Base-by-base conservation (phyloP, 2,888 invertebrate species). In the Agrenia bidenticulata region DNA sequence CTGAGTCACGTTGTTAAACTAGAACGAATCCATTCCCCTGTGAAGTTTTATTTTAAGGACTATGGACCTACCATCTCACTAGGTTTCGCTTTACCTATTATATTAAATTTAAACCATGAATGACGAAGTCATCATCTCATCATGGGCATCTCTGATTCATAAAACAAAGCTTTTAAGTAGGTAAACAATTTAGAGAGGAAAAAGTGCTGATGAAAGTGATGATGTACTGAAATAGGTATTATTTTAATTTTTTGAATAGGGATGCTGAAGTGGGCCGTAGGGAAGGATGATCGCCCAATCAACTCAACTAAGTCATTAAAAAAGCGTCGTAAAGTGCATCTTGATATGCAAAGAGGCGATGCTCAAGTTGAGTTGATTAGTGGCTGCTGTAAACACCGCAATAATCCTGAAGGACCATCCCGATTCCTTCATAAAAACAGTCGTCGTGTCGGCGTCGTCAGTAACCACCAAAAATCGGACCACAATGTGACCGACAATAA, bases 261-360 rank as follows among this genome's bases (percentile, higher is more conserved):
- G 62, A 75, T 75, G 74, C 64, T 75, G 66, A 75, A 75, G 73
- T 75, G 74, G 74, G 70, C 73, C 39, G 72, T 73, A 65, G 73
- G 70, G 56, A 75, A 75, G 65, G 74, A 75, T 57, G 73, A 75
- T 64, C 72, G 69, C 62, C 69, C 69, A 57, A 63, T 63, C 58
- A 63, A 67, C 19, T 55, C 64, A 56, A 62, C 61, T 49, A 66
- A 64, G 61, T 66, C 64, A 60, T 61, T 60, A 50, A 59, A 53
- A 57, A 69, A 69, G 61, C 66, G 69, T 57, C 64, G 64, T 51
- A 63, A 63, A 55, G 37, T 42, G 23, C 21, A 39, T 17, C 15
- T 26, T 5, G 49, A 58, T 58, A 58, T 58, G 58, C 58, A 58
- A 23, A 58, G 58, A 23, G 51, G 51, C 19, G 58, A 58, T 45